Percentiles rank a stretch among this genome's conserved stretches.
These are phyloP conservation scores for Anticlea derivata DNA, from an alignment of 2,888 invertebrate species.

Conservation along the genomic window DNA sequence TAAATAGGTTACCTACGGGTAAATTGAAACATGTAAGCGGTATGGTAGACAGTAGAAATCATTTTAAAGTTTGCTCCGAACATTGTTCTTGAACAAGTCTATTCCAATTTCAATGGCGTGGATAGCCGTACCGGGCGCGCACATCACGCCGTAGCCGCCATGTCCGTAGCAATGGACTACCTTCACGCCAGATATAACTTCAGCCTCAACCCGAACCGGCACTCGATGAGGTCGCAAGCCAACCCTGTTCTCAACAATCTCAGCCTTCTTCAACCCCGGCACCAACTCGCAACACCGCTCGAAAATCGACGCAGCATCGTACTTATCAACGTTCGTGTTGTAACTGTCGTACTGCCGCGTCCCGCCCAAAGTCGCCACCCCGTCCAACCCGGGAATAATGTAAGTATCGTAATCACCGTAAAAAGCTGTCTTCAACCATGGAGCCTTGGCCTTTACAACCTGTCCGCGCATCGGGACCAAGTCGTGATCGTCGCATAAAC, in stretches of 20 bases:
- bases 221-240: conserved; percentile 93
- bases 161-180: conserved; percentile 98
- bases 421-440: conserved; percentile 95
- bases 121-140: conserved; percentile 93
- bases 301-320: conserved; percentile 90
- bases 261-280: conserved; percentile 86
- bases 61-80: conserved; percentile 58
- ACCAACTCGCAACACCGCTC: conserved; percentile 90
- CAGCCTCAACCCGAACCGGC: conserved; percentile 88
- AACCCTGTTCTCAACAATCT: conserved; percentile 86
- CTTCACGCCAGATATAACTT: conserved; percentile 75
- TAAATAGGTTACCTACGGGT: background rate
- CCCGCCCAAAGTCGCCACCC: conserved; percentile 92
- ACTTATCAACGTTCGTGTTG: conserved; percentile 85
- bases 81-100: conserved; percentile 76
- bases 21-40: too few relatives aligned
- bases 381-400: conserved; percentile 90
- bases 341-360: conserved; percentile 92
- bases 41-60: background rate
- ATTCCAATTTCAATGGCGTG: conserved; percentile 88
- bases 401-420: conserved; percentile 95
- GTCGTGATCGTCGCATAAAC: conserved; percentile 89
- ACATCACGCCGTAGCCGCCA: conserved; percentile 95
- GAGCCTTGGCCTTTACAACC: conserved; percentile 91
- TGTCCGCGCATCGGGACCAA: conserved; percentile 93